Conservation (phyloP, 1,140 invertebrate genomes). For the Zelostemma sp. region DNA sequence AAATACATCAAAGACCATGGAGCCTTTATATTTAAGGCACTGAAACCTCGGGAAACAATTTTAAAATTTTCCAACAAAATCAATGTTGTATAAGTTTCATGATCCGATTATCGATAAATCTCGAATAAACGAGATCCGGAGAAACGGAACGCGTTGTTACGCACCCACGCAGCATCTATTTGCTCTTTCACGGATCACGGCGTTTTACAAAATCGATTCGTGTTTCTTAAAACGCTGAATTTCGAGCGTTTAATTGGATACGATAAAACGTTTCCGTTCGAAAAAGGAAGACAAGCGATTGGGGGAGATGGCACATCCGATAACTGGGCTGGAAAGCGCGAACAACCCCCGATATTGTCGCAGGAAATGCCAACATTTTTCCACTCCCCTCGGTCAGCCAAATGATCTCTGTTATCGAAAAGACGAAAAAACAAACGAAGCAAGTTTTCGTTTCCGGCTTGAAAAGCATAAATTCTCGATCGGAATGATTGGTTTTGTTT, state of each 20-base stretch:
- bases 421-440: neutral
- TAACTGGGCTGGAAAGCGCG: conserved; percentile 32
- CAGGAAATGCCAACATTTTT: conserved; percentile 46
- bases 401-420: conserved; percentile 45
- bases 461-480: neutral
- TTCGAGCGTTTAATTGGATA: too few relatives aligned
- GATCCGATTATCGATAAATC: neutral
- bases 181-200: too few relatives aligned
- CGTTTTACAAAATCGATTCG: too few relatives aligned
- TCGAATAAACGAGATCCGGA: conserved; percentile 1
- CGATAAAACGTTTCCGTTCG: too few relatives aligned
- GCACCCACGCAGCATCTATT: conserved; percentile 9
- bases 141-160: conserved; percentile 8
- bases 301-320: conserved; percentile 35
- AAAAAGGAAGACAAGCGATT: neutral
- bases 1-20: neutral
- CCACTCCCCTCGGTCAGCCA: conserved; percentile 42
- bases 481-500: neutral
- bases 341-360: conserved; percentile 46
- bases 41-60: too few relatives aligned
- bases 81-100: too few relatives aligned
- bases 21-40: too few relatives aligned
- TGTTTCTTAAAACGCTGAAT: too few relatives aligned
- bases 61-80: too few relatives aligned
- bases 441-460: neutral